Base-by-base conservation (phyloP, 2,797 vertebrate species). In the Hippocampus kuda region DNA sequence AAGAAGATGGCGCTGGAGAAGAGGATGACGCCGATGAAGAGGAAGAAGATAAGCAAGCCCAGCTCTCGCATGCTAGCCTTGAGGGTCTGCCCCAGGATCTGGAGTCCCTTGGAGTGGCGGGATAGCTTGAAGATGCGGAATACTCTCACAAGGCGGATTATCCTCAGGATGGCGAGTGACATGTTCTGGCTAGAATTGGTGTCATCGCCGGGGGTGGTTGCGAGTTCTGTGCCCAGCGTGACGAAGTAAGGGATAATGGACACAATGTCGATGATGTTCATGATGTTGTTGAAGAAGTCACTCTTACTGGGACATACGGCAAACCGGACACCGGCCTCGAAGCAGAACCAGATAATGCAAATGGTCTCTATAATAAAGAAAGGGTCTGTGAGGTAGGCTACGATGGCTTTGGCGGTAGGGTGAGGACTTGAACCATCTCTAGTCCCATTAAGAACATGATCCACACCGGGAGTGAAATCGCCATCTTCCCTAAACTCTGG, bases 1-100 rank as follows among this genome's bases (percentile, higher is more conserved):
- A 99, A 99, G 89, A 94, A 99, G 84, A 98, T 92, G 0, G 97
- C 96, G 66, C 96, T 99, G 82, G 97, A 98, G 91, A 98, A 99
- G 54, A 98, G 91, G 80, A 98, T 97, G 88, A 99, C 97, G 0
- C 97, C 97, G 1, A 98, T 97, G 68, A 98, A 98, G 75, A 99
- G 94, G 87, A 99, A 99, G 84, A 99, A 99, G 80, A 98, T 97
- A 72, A 99, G 92, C 76, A 98, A 85, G 22, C 94, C 95, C 49
- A 96, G 76, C 87, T 95, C 95, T 73, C 90, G 87, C 94, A 96
- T 93, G 69, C 94, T 96, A 49, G 95, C 94, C 81, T 95, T 95
- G 63, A 97, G 83, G 2, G 95, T 96, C 85, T 95, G 94, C 5
- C 95, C 95, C 75, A 97, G 82, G 83, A 97, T 96, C 84, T 97